phyloP scores from a whole-genome alignment of 2,797 vertebrate species.

The Onychomys leucogaster region DNA sequence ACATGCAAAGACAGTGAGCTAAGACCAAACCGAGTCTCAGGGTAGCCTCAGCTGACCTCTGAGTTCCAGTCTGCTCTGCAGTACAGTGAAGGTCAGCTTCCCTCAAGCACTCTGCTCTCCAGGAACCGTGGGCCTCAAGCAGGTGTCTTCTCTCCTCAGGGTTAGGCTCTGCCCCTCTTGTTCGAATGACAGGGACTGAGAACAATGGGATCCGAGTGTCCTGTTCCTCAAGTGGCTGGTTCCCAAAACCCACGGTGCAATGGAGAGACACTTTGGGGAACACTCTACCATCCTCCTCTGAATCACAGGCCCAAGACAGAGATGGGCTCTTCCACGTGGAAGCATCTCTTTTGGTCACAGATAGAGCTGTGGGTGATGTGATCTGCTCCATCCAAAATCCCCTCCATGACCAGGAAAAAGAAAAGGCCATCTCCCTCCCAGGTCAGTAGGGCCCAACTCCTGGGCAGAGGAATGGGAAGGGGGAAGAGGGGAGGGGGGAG shows the following conservation, averaged over 20 bases:
- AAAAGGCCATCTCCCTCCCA: slow-evolving; percentile 44
- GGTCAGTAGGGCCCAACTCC: slow-evolving; percentile 43
- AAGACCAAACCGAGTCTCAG: neutral
- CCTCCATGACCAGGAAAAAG: slow-evolving; percentile 33
- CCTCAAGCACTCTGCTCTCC: neutral
- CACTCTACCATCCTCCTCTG: neutral
- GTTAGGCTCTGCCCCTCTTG: slow-evolving; percentile 45
- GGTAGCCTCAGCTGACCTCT: neutral
- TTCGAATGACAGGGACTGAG: slow-evolving; percentile 51
- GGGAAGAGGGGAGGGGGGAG: neutral
- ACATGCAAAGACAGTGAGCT: neutral
- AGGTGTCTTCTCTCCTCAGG: slow-evolving; percentile 30
- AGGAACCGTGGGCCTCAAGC: neutral
- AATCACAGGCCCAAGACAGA: slow-evolving; percentile 39
- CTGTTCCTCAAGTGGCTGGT: slow-evolving; percentile 72
- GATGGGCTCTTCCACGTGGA: slow-evolving; percentile 45
- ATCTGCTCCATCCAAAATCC: slow-evolving; percentile 69
- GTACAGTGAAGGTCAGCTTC: neutral
- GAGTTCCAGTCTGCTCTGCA: neutral
- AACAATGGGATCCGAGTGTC: slow-evolving; percentile 16
- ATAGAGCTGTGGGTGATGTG: slow-evolving; percentile 49
- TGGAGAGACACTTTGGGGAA: neutral
- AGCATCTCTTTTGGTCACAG: slow-evolving; percentile 61
- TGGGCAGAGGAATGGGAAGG: accelerated
- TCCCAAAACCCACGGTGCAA: slow-evolving; percentile 58